Evolutionary conservation across 2,113 vertebrate species (phyloP).

Genomic region (Tetrao urogallus): DNA sequence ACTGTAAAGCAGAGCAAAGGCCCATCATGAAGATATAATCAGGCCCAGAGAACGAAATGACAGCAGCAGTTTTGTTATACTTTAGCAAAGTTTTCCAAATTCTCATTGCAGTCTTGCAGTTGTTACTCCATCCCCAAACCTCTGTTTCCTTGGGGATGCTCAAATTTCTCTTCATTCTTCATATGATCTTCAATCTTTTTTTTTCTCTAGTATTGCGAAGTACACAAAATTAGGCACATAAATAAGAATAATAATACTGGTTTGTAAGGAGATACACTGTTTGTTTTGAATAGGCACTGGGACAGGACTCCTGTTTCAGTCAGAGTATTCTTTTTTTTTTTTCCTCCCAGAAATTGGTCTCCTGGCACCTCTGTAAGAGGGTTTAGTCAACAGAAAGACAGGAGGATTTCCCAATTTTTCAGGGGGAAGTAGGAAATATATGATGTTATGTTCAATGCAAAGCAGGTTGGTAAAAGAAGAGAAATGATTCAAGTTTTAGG

Average conservation of each 20-base stretch:
- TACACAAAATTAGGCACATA: slow-evolving; percentile 18
- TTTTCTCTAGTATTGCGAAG: background rate
- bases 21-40: background rate
- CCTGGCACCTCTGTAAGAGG: slow-evolving; percentile 24
- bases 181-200: slow-evolving; percentile 26
- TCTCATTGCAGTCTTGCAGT: slow-evolving; percentile 19
- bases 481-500: background rate
- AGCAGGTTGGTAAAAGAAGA: background rate
- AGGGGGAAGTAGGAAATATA: background rate
- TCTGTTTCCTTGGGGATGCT: slow-evolving; percentile 45
- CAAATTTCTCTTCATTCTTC: slow-evolving; percentile 50
- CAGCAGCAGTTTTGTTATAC: background rate
- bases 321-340: background rate
- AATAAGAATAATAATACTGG: slow-evolving; percentile 35
- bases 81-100: slow-evolving; percentile 47
- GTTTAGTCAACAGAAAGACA: background rate
- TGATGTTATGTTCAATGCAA: background rate
- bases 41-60: slow-evolving; percentile 22
- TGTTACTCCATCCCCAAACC: slow-evolving; percentile 43
- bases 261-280: slow-evolving; percentile 52
- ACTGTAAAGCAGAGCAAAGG: background rate
- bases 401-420: slow-evolving; percentile 38
- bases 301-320: slow-evolving; percentile 39
- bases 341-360: background rate
- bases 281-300: slow-evolving; percentile 55